Conservation (phyloP, 2,797 vertebrate species). For the Margarornis squamiger region DNA sequence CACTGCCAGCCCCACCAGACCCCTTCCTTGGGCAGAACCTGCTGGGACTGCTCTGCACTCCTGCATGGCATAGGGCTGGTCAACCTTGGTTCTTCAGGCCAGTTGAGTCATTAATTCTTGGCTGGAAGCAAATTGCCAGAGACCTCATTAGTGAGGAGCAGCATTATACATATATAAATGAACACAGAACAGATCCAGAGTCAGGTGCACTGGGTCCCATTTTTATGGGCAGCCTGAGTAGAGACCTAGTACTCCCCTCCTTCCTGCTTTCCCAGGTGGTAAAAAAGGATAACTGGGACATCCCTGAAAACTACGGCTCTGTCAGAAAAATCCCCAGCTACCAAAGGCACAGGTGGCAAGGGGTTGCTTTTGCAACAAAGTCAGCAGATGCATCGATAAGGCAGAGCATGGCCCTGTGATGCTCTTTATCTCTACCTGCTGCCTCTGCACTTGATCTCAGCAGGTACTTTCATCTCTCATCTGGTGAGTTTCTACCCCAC, state of each 20-base stretch:
- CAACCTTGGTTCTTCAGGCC: not conserved
- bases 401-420: not conserved
- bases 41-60: not conserved
- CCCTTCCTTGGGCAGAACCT: not conserved
- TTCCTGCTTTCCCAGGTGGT: not conserved
- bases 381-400: not conserved
- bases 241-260: not conserved
- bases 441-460: not conserved
- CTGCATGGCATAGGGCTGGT: not conserved
- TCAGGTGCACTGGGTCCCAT: not conserved
- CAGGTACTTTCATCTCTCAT: not conserved
- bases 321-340: not conserved
- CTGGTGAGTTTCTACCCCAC: not conserved
- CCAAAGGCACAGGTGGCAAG: not conserved
- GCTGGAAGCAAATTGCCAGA: not conserved
- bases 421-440: not conserved
- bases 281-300: not conserved
- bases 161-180: rapidly evolving
- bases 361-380: not conserved
- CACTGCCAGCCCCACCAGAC: not conserved
- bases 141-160: rapidly evolving
- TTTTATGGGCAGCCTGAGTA: rapidly evolving
- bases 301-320: not conserved
- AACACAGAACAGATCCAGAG: rapidly evolving
- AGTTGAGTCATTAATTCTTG: not conserved